A percentile compares a stretch with the other conserved stretches of the same genome.
phyloP scores from a whole-genome alignment of 1,140 invertebrate genomes.

The Lucilia cuprina region DNA sequence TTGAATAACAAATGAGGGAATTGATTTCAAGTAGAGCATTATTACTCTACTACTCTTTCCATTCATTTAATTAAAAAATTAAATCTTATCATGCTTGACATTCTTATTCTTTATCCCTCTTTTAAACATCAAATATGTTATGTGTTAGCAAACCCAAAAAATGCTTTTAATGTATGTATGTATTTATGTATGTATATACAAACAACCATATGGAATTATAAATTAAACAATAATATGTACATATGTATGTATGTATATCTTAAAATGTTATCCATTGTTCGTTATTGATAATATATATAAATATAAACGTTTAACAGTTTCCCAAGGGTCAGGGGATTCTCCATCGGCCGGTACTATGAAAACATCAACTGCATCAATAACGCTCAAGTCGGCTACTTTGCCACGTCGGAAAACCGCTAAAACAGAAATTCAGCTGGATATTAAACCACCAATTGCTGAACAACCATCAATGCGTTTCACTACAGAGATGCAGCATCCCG shows the following conservation, averaged over 20 bases:
- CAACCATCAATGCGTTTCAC: slow-evolving; percentile 56
- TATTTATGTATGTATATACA: too few species aligned
- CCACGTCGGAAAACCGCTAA: slow-evolving; percentile 71
- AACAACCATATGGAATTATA: neutral
- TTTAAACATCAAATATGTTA: neutral
- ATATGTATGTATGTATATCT: neutral
- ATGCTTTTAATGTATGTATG: slow-evolving; percentile 4
- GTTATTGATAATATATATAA: neutral
- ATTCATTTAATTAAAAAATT: neutral
- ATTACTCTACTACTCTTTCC: too few species aligned
- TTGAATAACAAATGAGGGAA: too few species aligned
- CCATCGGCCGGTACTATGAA: slow-evolving; percentile 64
- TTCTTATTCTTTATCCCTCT: neutral
- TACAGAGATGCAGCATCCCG: slow-evolving; percentile 62
- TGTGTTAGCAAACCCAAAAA: neutral
- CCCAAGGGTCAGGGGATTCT: slow-evolving; percentile 11
- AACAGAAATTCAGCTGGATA: slow-evolving; percentile 70
- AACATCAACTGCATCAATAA: slow-evolving; percentile 69
- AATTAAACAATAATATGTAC: neutral
- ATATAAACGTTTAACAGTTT: slow-evolving; percentile 45
- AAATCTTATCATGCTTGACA: neutral
- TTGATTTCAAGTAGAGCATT: too few species aligned
- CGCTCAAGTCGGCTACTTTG: slow-evolving; percentile 72
- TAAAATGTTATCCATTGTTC: neutral
- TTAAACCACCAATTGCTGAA: slow-evolving; percentile 56